Base-by-base conservation (phyloP, 2,888 invertebrate species). In the Dryococelus australis region DNA sequence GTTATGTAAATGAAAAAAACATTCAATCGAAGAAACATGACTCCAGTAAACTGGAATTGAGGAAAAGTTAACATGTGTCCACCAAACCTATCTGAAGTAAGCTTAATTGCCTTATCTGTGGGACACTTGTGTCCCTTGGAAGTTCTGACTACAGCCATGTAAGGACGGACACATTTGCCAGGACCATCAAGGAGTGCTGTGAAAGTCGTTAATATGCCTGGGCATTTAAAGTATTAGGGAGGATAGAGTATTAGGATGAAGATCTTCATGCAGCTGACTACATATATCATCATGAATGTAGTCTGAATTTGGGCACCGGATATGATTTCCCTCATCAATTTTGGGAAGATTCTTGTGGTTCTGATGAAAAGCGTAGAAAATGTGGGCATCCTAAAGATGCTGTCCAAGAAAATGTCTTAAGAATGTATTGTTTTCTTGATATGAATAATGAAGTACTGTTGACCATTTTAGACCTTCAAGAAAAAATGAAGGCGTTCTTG, bases 301-400 rank as follows among this genome's bases (percentile, higher is more conserved):
- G 79, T 79, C 9, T 79, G 79, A 27, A 79, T 16, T 79, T 79
- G n/a, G 9, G 79, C 79, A 79, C 79, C 79, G 79, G 79, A 79
- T 79, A 79, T 79, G 79, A 79, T 79, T 79, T 79, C 6, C 8
- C 79, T 10, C 79, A 79, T 16, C 8, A 8, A 79, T 79, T 79
- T 79, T 26, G 16, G 27, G 79, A 79, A 10, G 16, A 79, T 10
- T 79, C 79, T n/a, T n/a, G n/a, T n/a, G n/a, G 16, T 79, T 79
- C 9, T 16, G 8, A 10, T 24, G 20, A 79, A 79, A 79, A 79
- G 20, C 27, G 8, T 79, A 79, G 79, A 8, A 79, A 10, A 79
- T 79, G 79, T 79, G 79, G 20, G 79, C 79, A 16, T 79, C 79
- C 79, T 79, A 79, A 79, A 79, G n/a, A 79, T 79, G 79, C 79